Conservation (phyloP, 1,140 invertebrate species). For the Drosophila varians region DNA sequence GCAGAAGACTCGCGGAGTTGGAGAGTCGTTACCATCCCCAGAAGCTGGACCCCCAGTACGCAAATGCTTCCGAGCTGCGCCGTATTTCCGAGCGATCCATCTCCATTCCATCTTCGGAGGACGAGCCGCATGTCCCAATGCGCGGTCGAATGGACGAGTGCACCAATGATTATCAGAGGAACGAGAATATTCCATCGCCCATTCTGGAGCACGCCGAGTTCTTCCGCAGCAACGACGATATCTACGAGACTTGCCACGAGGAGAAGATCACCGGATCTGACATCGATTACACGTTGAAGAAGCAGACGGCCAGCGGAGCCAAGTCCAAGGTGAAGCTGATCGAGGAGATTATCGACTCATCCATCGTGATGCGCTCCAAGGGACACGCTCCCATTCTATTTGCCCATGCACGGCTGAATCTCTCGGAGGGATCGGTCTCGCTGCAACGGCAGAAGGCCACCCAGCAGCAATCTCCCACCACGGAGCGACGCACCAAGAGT, state of each 20-base stretch:
- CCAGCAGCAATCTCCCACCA: conserved; percentile 88
- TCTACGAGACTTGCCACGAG: conserved; percentile 81
- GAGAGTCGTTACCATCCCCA: conserved; percentile 87
- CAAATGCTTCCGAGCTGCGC: conserved; percentile 86
- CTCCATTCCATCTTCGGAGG: conserved; percentile 89
- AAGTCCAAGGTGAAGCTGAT: conserved; percentile 81
- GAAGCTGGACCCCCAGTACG: conserved; percentile 85
- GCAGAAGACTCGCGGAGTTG: conserved; percentile 85
- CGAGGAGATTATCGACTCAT: conserved; percentile 83
- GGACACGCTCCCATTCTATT: conserved; percentile 91
- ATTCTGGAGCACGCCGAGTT: conserved; percentile 86
- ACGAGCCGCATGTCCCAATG: conserved; percentile 84
- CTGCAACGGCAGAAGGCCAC: conserved; percentile 89
- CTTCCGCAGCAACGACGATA: conserved; percentile 86
- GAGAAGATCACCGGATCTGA: conserved; percentile 74
- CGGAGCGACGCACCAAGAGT: conserved; percentile 90
- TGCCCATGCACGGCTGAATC: conserved; percentile 89
- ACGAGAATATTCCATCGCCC: conserved; percentile 86
- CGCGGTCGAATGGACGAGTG: conserved; percentile 79
- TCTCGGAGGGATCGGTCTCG: conserved; percentile 91
- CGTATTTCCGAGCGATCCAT: conserved; percentile 88
- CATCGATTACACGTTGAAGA: conserved; percentile 79
- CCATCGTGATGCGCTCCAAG: conserved; percentile 84
- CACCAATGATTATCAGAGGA: conserved; percentile 86
- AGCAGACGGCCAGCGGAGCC: conserved; percentile 62